phyloP scores from a whole-genome alignment of 1,140 invertebrate species.

The Aphaenogaster ashmeadi region DNA sequence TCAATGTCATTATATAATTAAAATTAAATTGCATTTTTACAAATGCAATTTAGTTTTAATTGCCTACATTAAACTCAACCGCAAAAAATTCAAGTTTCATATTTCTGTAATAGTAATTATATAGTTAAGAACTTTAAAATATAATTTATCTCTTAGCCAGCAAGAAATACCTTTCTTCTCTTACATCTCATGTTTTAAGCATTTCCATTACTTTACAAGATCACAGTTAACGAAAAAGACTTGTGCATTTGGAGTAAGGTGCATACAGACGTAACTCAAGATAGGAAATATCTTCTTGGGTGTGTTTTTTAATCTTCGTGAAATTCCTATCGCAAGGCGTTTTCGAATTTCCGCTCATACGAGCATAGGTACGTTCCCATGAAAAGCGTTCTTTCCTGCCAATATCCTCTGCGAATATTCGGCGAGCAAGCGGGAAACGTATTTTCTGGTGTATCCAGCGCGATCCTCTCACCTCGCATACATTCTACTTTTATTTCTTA shows the following conservation, averaged over 20 bases:
- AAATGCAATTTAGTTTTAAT: neutral
- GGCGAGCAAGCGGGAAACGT: constrained; percentile 32
- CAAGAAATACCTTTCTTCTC: neutral
- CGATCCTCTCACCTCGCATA: constrained; percentile 24
- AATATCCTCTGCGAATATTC: constrained; percentile 48
- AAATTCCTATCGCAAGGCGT: neutral
- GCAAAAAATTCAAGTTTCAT: neutral
- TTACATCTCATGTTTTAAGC: neutral
- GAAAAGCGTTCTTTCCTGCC: constrained; percentile 41
- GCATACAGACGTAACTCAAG: neutral
- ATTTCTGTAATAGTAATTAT: constrained; percentile 22
- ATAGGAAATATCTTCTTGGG: constrained; percentile 28
- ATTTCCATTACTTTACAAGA: neutral
- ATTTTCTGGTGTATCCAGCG: constrained; percentile 36
- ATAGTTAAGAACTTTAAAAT: neutral
- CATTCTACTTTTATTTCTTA: constrained; percentile 46
- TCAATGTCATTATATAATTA: constrained; percentile 1
- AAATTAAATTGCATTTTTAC: neutral
- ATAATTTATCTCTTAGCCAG: constrained; percentile 8
- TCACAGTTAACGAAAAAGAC: constrained; percentile 15
- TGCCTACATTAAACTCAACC: neutral
- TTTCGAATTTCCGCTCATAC: constrained; percentile 46
- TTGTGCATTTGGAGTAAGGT: neutral
- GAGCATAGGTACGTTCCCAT: neutral
- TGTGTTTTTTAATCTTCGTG: constrained; percentile 40